Base-by-base conservation (phyloP, 2,113 vertebrate genomes). In the Gymnarchus niloticus region DNA sequence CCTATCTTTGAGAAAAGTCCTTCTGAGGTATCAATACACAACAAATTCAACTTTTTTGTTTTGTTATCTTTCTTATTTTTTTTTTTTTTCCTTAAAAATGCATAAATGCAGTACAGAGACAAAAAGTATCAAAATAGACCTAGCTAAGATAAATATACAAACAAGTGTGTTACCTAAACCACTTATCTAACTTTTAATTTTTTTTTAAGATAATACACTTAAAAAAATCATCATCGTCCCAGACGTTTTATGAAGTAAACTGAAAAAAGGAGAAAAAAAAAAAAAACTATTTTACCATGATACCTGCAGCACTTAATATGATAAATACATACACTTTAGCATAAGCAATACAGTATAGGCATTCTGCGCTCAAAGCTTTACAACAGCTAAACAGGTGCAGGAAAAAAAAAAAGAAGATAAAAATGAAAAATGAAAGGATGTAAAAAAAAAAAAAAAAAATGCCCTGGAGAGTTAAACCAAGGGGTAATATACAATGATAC, bases 121-220 rank as follows among this genome's bases (percentile, higher is more conserved):
- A 93, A 94, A 95, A 95, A 93, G 94, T 95, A 95, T 95, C 95
- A 95, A 95, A 95, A 95, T 94, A 95, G 94, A 94, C 92, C 94
- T 95, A 95, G 93, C 95, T 95, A 95, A 95, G 95, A 95, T 95
- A 95, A 95, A 95, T 95, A 95, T 95, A 95, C 94, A 95, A 95
- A 95, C 95, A 94, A 93, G 92, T 94, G 88, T 90, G 92, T 94
- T 94, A 94, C 92, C 94, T 95, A 94, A 95, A 95, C 94, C 93
- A 94, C 94, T 93, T 93, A 94, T 93, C 93, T 94, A 94, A 94
- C 92, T 92, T 92, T 92, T 92, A 89, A 91, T 87, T 88, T 90
- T 92, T 89, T 93, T 90, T 89, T 83, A 91, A 93, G 94, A 94
- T 94, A 95, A 93, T 93, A 94, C 94, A 95, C 90, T 92, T 92